Evolutionary conservation across 2,113 vertebrate genomes (phyloP), one percentile per base, ranked within the genome.

Genomic region (Panthera leo): DNA sequence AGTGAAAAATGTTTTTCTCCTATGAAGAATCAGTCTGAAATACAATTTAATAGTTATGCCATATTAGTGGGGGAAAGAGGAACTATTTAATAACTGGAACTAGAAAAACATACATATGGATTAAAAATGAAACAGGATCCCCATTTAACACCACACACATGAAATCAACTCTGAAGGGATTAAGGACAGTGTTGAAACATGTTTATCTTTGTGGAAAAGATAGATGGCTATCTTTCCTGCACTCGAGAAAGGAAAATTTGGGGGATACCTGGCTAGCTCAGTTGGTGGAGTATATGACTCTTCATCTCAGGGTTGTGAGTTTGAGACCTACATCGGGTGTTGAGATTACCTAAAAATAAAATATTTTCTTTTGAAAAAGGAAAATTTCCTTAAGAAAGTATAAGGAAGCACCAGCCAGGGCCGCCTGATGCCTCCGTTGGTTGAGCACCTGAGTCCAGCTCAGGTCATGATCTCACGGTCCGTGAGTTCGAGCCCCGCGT

Each of bases 31-130:
- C 45, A 55, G 21, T 25, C 18, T 84, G 70, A 95, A 71, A 68
- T 95, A 65, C 14, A 71, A 63, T 71, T 85, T 70, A 84, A 92
- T 63, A 84, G 45, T n/a, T 89, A 63, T 76, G 58, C 45, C 53
- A 48, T 45, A 29, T 71, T 14, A 53, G 84, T 53, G 70, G 34
- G 63, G 29, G 45, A 86, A 73, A 67, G 55, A 91, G 78, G 63
- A 87, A 84, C 34, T 27, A 65, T 84, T 92, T 18, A 89, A 19
- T 79, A 92, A 63, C 70, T 53, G 23, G 39, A 71, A 53, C 58
- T 71, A 85, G 89, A 78, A 79, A 92, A 71, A 71, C 5, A 88
- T 58, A 15, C 45, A 53, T 9, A 67, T 9, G 55, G 25, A 34
- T 82, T 82, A 61, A 94, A 65, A 68, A 58, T 76, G 67, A 75